Percentiles rank a stretch among this genome's conserved stretches.
Evolutionary conservation across 1,140 invertebrate species (phyloP).

Genomic region (Phocides pigmalion): DNA sequence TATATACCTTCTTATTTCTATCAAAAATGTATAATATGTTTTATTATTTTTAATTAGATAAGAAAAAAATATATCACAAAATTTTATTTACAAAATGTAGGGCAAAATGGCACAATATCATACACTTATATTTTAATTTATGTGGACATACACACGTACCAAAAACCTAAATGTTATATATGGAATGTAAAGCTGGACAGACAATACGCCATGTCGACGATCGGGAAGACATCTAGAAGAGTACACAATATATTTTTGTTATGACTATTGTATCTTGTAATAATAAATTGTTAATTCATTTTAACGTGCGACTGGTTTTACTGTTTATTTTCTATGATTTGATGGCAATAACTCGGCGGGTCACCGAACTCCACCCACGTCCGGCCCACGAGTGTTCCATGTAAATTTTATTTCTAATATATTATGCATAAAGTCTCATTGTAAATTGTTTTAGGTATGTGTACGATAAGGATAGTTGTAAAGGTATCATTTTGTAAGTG

Average conservation of each 20-base stretch:
- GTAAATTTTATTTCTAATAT: constrained; percentile 40
- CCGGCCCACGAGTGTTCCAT: constrained; percentile 44
- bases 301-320: constrained; percentile 67
- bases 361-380: constrained; percentile 32
- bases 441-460: constrained; percentile 80
- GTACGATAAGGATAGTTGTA: constrained; percentile 75
- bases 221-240: constrained; percentile 51
- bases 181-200: constrained; percentile 55
- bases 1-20: neutral
- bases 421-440: constrained; percentile 56
- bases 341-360: constrained; percentile 35
- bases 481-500: constrained; percentile 69
- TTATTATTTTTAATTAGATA: neutral
- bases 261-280: constrained; percentile 72
- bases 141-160: constrained; percentile 70
- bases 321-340: constrained; percentile 47
- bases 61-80: constrained; percentile 1
- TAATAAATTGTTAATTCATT: constrained; percentile 78
- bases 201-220: constrained; percentile 53
- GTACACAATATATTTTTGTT: constrained; percentile 77
- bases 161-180: constrained; percentile 63
- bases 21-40: constrained; percentile 9
- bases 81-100: neutral
- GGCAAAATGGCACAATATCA: constrained; percentile 20
- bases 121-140: constrained; percentile 46